Conservation (phyloP, 2,113 vertebrate species). For the Neodon shergylaensis region DNA sequence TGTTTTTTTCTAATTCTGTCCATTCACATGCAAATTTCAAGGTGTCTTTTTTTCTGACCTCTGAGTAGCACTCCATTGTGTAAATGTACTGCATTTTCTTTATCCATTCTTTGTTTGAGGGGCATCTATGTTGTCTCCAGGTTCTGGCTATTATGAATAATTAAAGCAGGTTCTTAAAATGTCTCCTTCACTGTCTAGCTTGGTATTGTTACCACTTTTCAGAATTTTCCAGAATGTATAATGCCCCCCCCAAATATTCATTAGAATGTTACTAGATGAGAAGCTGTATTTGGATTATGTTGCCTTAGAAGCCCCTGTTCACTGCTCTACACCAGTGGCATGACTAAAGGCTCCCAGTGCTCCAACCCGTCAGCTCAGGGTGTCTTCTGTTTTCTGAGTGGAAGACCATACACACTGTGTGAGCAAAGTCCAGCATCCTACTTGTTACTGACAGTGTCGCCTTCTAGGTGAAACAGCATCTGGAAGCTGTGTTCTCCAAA, state of each 20-base stretch:
- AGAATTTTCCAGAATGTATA: not conserved
- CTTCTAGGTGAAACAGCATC: conserved; percentile 84
- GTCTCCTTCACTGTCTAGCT: not conserved
- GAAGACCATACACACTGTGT: not conserved
- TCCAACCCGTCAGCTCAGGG: accelerated
- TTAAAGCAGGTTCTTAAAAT: no score
- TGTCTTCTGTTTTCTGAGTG: not conserved
- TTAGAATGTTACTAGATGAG: not conserved
- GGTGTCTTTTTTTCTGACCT: no score
- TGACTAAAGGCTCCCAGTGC: accelerated
- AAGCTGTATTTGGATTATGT: not conserved
- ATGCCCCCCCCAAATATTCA: not conserved
- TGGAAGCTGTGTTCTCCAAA: conserved; percentile 89
- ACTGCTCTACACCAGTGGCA: accelerated
- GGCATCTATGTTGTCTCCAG: no score
- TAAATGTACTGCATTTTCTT: no score
- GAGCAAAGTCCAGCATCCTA: not conserved
- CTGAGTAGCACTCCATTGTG: no score
- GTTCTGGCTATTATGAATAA: no score
- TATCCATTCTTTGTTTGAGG: no score
- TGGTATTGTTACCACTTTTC: not conserved
- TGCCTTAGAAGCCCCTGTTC: not conserved
- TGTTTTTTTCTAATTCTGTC: no score
- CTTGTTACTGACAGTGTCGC: not conserved
- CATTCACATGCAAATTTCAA: no score